These are phyloP conservation scores for Caenorhabditis inopinata DNA, from an alignment of 1,140 invertebrate species.

Conservation along the genomic window DNA sequence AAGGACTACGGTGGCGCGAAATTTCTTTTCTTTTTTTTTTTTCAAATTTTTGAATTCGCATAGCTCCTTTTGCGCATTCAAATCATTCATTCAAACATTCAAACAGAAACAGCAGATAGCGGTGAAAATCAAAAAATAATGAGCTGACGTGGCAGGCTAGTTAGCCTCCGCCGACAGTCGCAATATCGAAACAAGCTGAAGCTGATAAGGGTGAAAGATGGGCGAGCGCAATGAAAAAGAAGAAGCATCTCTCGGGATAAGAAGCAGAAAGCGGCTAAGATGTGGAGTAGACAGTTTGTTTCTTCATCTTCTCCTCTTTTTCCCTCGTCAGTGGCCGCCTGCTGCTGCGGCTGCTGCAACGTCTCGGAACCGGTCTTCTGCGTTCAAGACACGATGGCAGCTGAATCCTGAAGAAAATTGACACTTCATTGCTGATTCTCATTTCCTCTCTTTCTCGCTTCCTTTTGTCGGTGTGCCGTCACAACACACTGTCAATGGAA, in stretches of 20 bases:
- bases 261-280: constrained; percentile 6
- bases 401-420: background rate
- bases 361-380: constrained; percentile 3
- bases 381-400: constrained; percentile 27
- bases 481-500: constrained; percentile 18
- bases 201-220: constrained; percentile 16
- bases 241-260: background rate
- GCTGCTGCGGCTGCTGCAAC: constrained; percentile 1
- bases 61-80: too few species aligned
- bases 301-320: background rate
- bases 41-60: too few species aligned
- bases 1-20: too few species aligned
- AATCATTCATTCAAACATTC: background rate
- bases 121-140: constrained; percentile 23
- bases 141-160: constrained; percentile 8
- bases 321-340: background rate
- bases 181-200: background rate
- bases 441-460: background rate
- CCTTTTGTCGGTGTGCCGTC: background rate
- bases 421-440: background rate
- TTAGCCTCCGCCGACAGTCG: background rate
- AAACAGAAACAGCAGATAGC: background rate
- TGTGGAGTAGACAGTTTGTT: background rate
- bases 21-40: too few species aligned
- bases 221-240: background rate